Evolutionary conservation across 2,888 invertebrate species (phyloP).

Genomic region (Trichogramma evanescens): DNA sequence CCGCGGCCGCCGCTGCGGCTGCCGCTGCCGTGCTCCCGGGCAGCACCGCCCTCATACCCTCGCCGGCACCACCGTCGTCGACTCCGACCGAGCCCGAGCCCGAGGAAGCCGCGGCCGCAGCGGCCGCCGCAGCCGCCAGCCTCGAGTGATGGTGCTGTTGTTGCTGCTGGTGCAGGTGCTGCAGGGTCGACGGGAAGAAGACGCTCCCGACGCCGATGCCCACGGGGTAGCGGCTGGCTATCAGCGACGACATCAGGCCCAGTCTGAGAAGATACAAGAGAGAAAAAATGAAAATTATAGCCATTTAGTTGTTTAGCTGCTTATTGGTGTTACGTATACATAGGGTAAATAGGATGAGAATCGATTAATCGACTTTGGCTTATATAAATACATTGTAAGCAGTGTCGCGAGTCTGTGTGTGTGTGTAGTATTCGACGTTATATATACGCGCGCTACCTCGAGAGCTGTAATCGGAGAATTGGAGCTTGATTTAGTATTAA

Average conservation of each 20-base stretch:
- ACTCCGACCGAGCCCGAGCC: conserved; percentile 36
- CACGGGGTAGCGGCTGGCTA: conserved; percentile 42
- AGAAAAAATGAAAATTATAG: background rate
- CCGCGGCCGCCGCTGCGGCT: conserved; percentile 27
- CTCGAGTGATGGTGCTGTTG: conserved; percentile 42
- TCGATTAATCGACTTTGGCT: background rate
- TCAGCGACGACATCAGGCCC: conserved; percentile 42
- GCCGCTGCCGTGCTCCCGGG: conserved; percentile 29
- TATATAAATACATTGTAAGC: too few relatives aligned
- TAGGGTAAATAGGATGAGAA: background rate
- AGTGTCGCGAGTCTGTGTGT: too few relatives aligned
- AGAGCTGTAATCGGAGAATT: too few relatives aligned
- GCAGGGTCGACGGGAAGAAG: conserved; percentile 42
- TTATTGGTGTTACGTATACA: background rate
- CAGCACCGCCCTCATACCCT: conserved; percentile 39
- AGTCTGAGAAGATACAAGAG: conserved; percentile 30
- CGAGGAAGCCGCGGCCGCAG: conserved; percentile 39
- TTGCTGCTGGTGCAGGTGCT: conserved; percentile 41
- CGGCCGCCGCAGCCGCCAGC: conserved; percentile 32
- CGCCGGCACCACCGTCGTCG: conserved; percentile 35
- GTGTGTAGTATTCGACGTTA: too few relatives aligned
- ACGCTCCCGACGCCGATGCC: conserved; percentile 41
- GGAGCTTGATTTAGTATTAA: too few relatives aligned
- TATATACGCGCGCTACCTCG: too few relatives aligned
- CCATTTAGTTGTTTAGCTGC: background rate